Base-by-base conservation (phyloP, 2,888 invertebrate species). In the Aplocera efformata region DNA sequence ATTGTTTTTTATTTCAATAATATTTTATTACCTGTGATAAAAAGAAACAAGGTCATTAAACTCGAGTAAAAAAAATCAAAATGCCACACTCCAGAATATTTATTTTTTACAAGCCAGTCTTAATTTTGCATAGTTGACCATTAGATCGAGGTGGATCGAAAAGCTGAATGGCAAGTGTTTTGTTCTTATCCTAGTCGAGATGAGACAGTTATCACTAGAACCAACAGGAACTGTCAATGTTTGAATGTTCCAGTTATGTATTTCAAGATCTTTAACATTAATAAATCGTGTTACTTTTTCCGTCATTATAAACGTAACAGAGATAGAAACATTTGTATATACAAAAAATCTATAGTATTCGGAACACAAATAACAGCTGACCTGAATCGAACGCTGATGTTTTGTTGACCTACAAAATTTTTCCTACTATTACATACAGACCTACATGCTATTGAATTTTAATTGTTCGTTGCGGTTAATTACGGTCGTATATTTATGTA, bases 401-500 rank as follows among this genome's bases (percentile, higher is more conserved):
- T 17, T 17, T 17, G 2, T n/a, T n/a, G n/a, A n/a, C n/a, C n/a
- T n/a, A n/a, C n/a, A n/a, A n/a, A n/a, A n/a, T n/a, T n/a, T n/a
- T n/a, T n/a, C n/a, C n/a, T n/a, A n/a, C n/a, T n/a, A n/a, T n/a
- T n/a, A n/a, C n/a, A n/a, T n/a, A n/a, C n/a, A n/a, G n/a, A n/a
- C n/a, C n/a, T n/a, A n/a, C n/a, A n/a, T n/a, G n/a, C n/a, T 32
- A 13, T 35, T 30, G 30, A 22, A 9, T 24, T 29, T 31, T 8
- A 32, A 6, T 26, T 37, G 44, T 43, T 44, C 46, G 47, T 26
- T 32, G 36, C 32, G 40, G 42, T 42, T 56, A 50, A 47, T 51
- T 46, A 25, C 32, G 43, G 55, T 42, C 23, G 50, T 58, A 45
- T 56, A 50, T 47, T 60, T 44, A 61, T 54, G 57, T 32, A 32